phyloP scores from a whole-genome alignment of 1,140 invertebrate genomes.

The Ditylenchus dipsaci region DNA sequence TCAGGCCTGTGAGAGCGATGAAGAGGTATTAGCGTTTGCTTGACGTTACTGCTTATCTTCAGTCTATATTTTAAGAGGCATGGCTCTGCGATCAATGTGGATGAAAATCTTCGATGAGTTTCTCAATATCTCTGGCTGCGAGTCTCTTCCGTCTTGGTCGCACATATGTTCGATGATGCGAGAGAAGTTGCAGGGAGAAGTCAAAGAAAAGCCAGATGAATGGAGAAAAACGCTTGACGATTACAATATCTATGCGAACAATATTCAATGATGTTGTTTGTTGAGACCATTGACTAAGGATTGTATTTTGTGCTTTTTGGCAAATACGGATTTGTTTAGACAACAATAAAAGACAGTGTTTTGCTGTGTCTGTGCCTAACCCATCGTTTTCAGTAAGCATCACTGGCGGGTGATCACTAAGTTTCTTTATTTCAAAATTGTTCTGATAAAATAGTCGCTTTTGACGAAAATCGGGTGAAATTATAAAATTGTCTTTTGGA shows the following conservation, averaged over 20 bases:
- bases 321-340: too few species aligned
- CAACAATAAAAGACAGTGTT: too few species aligned
- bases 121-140: constrained; percentile 41
- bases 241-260: constrained; percentile 20
- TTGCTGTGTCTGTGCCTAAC: too few species aligned
- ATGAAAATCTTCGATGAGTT: constrained; percentile 37
- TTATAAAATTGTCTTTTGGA: too few species aligned
- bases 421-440: too few species aligned
- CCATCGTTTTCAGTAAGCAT: too few species aligned
- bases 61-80: constrained; percentile 26
- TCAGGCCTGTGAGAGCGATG: constrained; percentile 29
- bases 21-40: constrained; percentile 14
- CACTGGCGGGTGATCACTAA: too few species aligned
- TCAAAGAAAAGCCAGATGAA: constrained; percentile 9
- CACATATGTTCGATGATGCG: neutral
- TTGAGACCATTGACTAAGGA: too few species aligned
- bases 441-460: too few species aligned
- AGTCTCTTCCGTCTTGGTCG: constrained; percentile 26
- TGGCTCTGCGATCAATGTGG: constrained; percentile 22
- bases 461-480: too few species aligned
- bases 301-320: too few species aligned
- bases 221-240: constrained; percentile 26
- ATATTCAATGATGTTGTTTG: too few species aligned
- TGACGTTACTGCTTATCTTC: constrained; percentile 13
- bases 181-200: constrained; percentile 7